Evolutionary conservation across 2,113 vertebrate genomes (phyloP).

Genomic region (Tapirus terrestris): DNA sequence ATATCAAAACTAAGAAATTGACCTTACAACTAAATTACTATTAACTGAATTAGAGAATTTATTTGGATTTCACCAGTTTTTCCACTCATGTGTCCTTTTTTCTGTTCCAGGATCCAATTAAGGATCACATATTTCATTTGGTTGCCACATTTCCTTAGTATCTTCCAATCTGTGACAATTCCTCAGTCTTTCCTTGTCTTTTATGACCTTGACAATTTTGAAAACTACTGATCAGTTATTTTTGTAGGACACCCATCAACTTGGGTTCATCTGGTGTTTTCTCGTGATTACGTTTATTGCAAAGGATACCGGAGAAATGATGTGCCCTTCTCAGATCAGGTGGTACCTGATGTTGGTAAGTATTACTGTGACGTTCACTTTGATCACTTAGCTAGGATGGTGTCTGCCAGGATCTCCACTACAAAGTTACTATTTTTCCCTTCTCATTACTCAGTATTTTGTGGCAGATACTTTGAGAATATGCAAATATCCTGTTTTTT

Average conservation of each 20-base stretch:
- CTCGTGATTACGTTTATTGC: neutral
- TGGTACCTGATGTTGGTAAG: neutral
- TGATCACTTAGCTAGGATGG: neutral
- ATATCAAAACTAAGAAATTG: conserved; percentile 5
- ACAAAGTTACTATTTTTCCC: neutral
- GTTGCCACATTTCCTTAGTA: neutral
- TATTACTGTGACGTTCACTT: neutral
- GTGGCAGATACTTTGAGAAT: neutral
- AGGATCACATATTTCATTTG: neutral
- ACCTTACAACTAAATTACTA: neutral
- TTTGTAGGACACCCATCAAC: neutral
- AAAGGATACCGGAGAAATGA: neutral
- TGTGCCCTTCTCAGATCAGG: neutral
- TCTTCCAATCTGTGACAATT: neutral
- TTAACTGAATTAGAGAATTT: neutral
- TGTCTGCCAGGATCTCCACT: neutral
- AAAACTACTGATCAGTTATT: neutral
- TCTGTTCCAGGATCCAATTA: neutral
- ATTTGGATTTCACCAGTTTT: neutral
- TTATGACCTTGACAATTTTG: neutral
- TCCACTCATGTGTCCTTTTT: neutral
- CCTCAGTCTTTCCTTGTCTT: conserved; percentile 4
- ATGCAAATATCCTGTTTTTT: neutral
- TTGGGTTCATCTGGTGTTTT: neutral
- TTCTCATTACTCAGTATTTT: conserved; percentile 27